Percentiles rank a stretch among this genome's conserved stretches.
Conservation (phyloP, 2,113 vertebrate genomes). For the Periophthalmus modestus region DNA sequence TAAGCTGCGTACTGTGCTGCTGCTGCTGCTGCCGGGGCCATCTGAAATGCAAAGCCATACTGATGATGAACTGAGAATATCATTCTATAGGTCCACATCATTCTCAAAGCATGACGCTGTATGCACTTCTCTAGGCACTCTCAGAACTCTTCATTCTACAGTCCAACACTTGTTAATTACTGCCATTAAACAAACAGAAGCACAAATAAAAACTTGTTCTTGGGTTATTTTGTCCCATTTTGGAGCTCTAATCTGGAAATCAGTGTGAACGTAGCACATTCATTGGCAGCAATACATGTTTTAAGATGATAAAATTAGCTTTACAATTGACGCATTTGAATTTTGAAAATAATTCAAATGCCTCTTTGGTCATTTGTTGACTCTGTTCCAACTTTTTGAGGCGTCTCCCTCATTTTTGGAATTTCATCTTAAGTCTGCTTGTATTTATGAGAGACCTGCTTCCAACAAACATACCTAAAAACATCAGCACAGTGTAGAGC, state of each 20-base stretch:
- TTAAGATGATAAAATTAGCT: not conserved
- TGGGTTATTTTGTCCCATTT: slow-evolving; percentile 14
- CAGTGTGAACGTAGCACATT: not conserved
- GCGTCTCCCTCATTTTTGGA: not conserved
- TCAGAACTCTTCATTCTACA: slow-evolving; percentile 30
- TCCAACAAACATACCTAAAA: not conserved
- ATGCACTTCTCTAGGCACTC: slow-evolving; percentile 18
- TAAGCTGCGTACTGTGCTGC: slow-evolving; percentile 59
- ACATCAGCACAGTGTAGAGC: not conserved
- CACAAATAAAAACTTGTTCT: slow-evolving; percentile 19
- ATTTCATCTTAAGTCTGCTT: not conserved
- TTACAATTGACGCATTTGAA: no score
- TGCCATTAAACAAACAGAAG: slow-evolving; percentile 42
- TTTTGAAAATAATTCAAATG: not conserved
- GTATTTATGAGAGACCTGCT: not conserved
- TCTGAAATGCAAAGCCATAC: slow-evolving; percentile 62
- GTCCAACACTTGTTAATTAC: slow-evolving; percentile 37
- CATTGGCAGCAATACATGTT: not conserved
- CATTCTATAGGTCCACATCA: slow-evolving; percentile 25
- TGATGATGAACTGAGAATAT: slow-evolving; percentile 34
- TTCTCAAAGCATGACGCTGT: slow-evolving; percentile 36
- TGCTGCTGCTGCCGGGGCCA: slow-evolving; percentile 32
- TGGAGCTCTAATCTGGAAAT: slow-evolving; percentile 5
- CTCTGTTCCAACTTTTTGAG: not conserved
- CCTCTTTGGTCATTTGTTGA: not conserved